These are phyloP conservation scores for Aphaenogaster rudis DNA, from an alignment of 1,140 invertebrate species.

Conservation along the genomic window DNA sequence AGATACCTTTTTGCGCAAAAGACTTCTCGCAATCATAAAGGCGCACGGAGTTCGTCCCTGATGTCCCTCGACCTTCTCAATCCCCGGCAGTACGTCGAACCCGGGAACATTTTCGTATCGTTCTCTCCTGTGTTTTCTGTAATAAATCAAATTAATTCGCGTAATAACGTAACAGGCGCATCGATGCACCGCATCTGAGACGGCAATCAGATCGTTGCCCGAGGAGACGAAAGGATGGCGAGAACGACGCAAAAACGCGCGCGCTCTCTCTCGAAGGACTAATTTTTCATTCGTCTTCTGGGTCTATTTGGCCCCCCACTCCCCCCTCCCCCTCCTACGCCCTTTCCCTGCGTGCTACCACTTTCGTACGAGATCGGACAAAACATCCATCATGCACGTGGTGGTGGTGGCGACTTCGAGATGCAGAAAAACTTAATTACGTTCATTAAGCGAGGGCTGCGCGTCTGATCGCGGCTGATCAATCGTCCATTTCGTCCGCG, in stretches of 20 bases:
- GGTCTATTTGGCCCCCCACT: slow-evolving; percentile 78
- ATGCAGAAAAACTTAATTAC: slow-evolving; percentile 87
- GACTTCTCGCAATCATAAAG: slow-evolving; percentile 11
- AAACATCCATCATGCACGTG: slow-evolving; percentile 84
- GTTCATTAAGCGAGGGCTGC: slow-evolving; percentile 84
- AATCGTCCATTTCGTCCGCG: slow-evolving; percentile 65
- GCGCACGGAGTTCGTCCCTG: slow-evolving; percentile 7
- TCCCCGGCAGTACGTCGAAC: slow-evolving; percentile 38
- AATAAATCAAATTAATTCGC: slow-evolving; percentile 69
- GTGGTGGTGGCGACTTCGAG: slow-evolving; percentile 79
- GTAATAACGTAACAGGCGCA: slow-evolving; percentile 77
- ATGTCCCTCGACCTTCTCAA: slow-evolving; percentile 33
- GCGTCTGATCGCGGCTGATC: slow-evolving; percentile 76
- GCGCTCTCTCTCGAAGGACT: slow-evolving; percentile 69
- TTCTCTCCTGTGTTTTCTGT: slow-evolving; percentile 38
- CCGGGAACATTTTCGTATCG: slow-evolving; percentile 51
- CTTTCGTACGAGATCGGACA: slow-evolving; percentile 78
- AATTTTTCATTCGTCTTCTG: slow-evolving; percentile 84
- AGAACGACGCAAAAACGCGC: slow-evolving; percentile 75
- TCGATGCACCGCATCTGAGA: slow-evolving; percentile 77
- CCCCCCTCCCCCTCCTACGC: neutral
- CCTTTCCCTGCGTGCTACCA: slow-evolving; percentile 78
- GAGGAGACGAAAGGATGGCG: slow-evolving; percentile 76
- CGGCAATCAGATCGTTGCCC: slow-evolving; percentile 80
- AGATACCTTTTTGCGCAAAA: slow-evolving; percentile 1